Base-by-base conservation (phyloP, 2,797 vertebrate species). In the Microhierax caerulescens region DNA sequence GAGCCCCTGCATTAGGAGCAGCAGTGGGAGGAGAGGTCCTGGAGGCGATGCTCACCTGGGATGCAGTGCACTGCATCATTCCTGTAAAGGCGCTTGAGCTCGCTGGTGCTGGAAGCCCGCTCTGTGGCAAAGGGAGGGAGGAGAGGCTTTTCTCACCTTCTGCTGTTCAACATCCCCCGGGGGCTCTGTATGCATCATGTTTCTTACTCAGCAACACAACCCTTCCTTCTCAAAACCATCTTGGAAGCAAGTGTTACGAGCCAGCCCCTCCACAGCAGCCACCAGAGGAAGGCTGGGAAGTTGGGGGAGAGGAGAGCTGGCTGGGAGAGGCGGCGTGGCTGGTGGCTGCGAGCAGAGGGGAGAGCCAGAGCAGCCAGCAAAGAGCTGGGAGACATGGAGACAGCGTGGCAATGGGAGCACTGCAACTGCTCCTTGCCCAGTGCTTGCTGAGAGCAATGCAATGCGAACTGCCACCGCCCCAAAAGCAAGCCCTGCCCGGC, bases 21-120 rank as follows among this genome's bases (percentile, higher is more conserved):
- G 70, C 25, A 67, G 45, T 2, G 25, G 50, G 23, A 64, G 39
- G 13, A 43, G 56, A 41, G 28, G 23, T 61, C 34, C n/a, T 23
- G 63, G 45, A 53, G 27, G 37, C 0, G 8, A 68, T 72, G 63
- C 43, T 67, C 47, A 20, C 16, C 56, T 11, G 74, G 67, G 24
- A 12, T 53, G 47, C 0, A 0, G 30, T 12, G 70, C 25, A 5
- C 23, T 18, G 27, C 36, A 6, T 43, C 2, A 1, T 54, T 72
- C 11, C 68, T 2, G 0, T 11, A 30, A 30, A 32, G 20, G 53
- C 12, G 65, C 30, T 43, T 36, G 43, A 59, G 56, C 37, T 69
- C 23, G 2, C 43, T 28, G 41, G 13, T 68, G n/a, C 68, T 83
- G 0, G 0, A 57, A 76, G 50, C 14, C 23, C 1, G 0, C 25